Evolutionary conservation across 2,888 invertebrate species (phyloP), one percentile per base, ranked within the genome.

Genomic region (Heteromyza rotundicornis): DNA sequence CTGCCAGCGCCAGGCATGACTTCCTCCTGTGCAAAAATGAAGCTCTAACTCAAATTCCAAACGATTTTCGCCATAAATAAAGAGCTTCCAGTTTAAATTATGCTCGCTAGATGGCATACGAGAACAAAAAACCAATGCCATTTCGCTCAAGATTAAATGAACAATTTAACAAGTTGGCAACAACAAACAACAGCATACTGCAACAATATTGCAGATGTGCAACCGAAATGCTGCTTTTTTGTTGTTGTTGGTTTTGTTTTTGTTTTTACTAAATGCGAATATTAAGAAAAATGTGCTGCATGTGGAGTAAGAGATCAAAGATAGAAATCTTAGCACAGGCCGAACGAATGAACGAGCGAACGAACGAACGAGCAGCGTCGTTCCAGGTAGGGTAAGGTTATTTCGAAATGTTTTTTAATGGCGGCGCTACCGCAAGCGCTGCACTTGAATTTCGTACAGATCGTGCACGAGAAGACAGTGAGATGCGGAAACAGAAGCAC

Each of bases 241-340:
- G 32, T 12, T 8, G 32, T 32, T n/a, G n/a, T n/a, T n/a, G n/a
- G n/a, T n/a, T n/a, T n/a, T n/a, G n/a, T n/a, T n/a, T n/a, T n/a
- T n/a, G n/a, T n/a, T n/a, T 40, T 7, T 3, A n/a, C 12, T n/a
- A 40, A 47, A 47, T 47, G 35, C 49, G 56, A 50, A 57, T 61
- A 59, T 64, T 59, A 59, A 65, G 60, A 57, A 55, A 63, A 64
- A 59, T 59, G 52, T 56, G 40, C 60, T 60, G 62, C 78, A 79
- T 78, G 77, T 77, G 75, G 76, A 78, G 78, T 78, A 75, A 78
- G 78, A 72, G 79, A 79, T 78, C 79, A 78, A 74, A 76, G 78
- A 78, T 79, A 75, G 72, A 71, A 74, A 78, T 78, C 79, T 74
- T 66, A 65, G 73, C 76, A 10, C 8, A 40, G 14, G 14, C 16